A percentile compares a stretch with the other conserved stretches of the same genome.
Conservation (phyloP, 2,113 vertebrate species). For the Rhadina sibilatrix region DNA sequence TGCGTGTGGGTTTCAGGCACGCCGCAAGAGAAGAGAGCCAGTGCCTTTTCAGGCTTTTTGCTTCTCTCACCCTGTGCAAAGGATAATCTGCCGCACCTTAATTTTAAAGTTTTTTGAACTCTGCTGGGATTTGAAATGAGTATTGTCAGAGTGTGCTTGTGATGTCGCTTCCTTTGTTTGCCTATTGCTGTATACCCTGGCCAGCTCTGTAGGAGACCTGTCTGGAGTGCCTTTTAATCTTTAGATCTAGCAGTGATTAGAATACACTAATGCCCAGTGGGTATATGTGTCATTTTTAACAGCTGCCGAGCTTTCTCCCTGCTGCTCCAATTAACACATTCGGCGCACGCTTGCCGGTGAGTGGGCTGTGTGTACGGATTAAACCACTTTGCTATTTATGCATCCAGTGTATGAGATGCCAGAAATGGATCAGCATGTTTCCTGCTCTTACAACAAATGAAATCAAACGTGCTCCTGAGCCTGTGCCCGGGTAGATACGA, state of each 20-base stretch:
- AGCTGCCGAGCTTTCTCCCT: conserved; percentile 76
- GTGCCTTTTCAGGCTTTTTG: not conserved
- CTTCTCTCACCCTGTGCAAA: not conserved
- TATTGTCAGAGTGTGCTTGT: not conserved
- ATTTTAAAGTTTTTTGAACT: conserved; percentile 25
- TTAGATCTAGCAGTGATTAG: conserved; percentile 72
- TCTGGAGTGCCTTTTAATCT: conserved; percentile 69
- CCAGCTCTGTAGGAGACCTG: conserved; percentile 42
- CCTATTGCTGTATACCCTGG: not conserved
- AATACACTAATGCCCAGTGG: conserved; percentile 75
- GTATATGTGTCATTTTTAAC: conserved; percentile 78
- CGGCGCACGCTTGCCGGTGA: conserved; percentile 63
- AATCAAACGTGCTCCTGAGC: not conserved
- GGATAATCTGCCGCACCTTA: not conserved
- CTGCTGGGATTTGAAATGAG: not conserved
- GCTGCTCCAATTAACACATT: conserved; percentile 80
- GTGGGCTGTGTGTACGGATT: conserved; percentile 72
- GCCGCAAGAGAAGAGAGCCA: not conserved
- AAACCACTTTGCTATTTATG: conserved; percentile 74
- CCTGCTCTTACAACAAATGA: not conserved
- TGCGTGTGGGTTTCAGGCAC: not conserved
- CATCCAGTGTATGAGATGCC: not conserved
- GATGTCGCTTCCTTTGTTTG: conserved; percentile 55
- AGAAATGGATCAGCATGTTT: not conserved
- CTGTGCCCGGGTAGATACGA: not conserved